Evolutionary conservation across 1,140 invertebrate species (phyloP).

Genomic region (Phenacoccus solenopsis): DNA sequence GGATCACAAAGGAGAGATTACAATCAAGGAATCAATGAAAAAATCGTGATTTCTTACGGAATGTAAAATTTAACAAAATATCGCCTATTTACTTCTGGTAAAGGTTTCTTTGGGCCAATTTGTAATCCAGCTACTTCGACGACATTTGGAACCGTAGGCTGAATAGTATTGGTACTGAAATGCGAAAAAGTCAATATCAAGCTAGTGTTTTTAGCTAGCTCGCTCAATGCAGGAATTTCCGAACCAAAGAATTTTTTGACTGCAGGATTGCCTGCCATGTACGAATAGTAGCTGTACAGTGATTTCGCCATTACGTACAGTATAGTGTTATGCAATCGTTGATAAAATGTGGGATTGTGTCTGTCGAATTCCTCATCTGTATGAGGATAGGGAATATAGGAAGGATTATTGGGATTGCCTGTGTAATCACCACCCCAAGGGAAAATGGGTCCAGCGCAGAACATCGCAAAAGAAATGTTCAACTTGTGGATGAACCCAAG

Average conservation of each 20-base stretch:
- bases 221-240: conserved; percentile 37
- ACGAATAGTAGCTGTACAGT: neutral
- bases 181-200: conserved; percentile 34
- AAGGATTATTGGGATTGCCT: conserved; percentile 23
- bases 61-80: no score
- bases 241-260: neutral
- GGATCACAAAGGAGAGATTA: no score
- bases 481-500: conserved; percentile 29
- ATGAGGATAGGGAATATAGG: conserved; percentile 25
- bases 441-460: conserved; percentile 42
- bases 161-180: conserved; percentile 37
- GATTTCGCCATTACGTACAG: neutral
- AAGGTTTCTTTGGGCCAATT: conserved; percentile 29
- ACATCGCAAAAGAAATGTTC: conserved; percentile 40
- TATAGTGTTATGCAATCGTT: conserved; percentile 13
- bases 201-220: conserved; percentile 24
- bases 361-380: neutral
- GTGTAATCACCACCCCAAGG: conserved; percentile 42
- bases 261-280: neutral
- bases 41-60: no score
- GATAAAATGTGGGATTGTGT: neutral
- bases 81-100: conserved; percentile 26
- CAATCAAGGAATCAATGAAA: no score
- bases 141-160: conserved; percentile 36
- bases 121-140: conserved; percentile 48